Base-by-base conservation (phyloP, 2,888 invertebrate genomes). In the Chrysotoxum bicinctum region DNA sequence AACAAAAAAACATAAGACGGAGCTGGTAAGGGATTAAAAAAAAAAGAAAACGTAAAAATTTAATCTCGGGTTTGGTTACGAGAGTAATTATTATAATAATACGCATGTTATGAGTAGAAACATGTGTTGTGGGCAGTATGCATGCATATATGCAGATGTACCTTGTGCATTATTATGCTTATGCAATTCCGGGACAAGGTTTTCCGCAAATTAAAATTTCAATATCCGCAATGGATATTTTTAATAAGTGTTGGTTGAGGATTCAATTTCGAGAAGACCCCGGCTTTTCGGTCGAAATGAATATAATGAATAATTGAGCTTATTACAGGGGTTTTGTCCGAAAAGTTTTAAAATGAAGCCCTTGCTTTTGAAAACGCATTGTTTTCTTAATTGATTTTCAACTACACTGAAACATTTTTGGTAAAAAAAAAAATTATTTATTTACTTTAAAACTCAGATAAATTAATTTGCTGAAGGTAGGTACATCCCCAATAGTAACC, bases 1-100 rank as follows among this genome's bases (percentile, higher is more conserved):
- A n/a, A n/a, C n/a, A n/a, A n/a, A n/a, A n/a, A 60, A 84, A 79
- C 66, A 70, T 84, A 79, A 69, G 70, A 68, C 50, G 45, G 64
- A 76, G 60, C 52, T 69, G 40, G 32, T 73, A 35, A 35, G 35
- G 73, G 62, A 64, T 32, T 7, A 19, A 23, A 10, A 45, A 69
- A 40, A 69, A 9, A n/a, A 3, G 35, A 66, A 66, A 54, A 54
- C 54, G 32, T 54, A 54, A 54, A 54, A 64, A 75, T 40, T 32
- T 40, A 19, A 70, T 50, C 58, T 37, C 48, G 16, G 52, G 45
- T 60, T 45, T 19, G 43, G 45, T 58, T 80, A 52, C 50, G 32
- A 35, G 26, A 45, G 73, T 58, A 52, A 23, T 64, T 48, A 52
- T 45, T 32, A 32, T 54, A 19, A 40, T 19, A 62, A 37, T 54